Evolutionary conservation across 1,140 invertebrate genomes (phyloP).

Genomic region (Caenorhabditis latens): DNA sequence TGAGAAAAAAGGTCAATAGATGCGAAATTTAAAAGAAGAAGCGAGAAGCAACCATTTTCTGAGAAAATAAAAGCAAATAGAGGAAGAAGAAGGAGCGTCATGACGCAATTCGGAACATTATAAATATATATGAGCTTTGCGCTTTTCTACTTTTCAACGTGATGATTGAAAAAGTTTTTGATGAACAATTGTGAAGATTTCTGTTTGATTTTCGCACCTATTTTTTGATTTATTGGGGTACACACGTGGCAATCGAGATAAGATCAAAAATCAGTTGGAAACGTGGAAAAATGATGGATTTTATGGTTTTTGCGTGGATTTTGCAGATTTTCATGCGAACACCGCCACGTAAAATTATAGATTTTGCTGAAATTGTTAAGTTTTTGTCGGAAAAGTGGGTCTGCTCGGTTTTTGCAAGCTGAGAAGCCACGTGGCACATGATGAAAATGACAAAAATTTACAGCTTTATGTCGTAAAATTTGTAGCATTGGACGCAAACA

Average conservation of each 20-base stretch:
- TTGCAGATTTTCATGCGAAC: too few relatives aligned
- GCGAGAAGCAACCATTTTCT: neutral
- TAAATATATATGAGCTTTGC: neutral
- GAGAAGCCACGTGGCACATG: too few relatives aligned
- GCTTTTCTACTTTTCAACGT: neutral
- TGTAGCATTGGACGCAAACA: too few relatives aligned
- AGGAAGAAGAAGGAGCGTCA: too few relatives aligned
- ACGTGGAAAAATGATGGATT: neutral
- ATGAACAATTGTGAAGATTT: neutral
- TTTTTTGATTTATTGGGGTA: neutral
- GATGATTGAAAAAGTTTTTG: neutral
- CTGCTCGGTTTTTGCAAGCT: too few relatives aligned
- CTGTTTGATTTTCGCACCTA: constrained; percentile 19
- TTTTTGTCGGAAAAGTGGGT: too few relatives aligned
- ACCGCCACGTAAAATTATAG: too few relatives aligned
- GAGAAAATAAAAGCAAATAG: neutral
- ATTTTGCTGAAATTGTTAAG: too few relatives aligned
- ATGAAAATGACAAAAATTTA: neutral
- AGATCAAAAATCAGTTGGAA: neutral
- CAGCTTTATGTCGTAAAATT: neutral
- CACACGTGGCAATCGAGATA: neutral
- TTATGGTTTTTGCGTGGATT: too few relatives aligned
- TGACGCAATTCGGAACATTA: constrained; percentile 15
- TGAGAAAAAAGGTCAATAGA: constrained; percentile 27
- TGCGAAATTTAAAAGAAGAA: neutral